A percentile compares a stretch with the other conserved stretches of the same genome.
Evolutionary conservation across 1,140 invertebrate species (phyloP).

Genomic region (Campoletis sonorensis): DNA sequence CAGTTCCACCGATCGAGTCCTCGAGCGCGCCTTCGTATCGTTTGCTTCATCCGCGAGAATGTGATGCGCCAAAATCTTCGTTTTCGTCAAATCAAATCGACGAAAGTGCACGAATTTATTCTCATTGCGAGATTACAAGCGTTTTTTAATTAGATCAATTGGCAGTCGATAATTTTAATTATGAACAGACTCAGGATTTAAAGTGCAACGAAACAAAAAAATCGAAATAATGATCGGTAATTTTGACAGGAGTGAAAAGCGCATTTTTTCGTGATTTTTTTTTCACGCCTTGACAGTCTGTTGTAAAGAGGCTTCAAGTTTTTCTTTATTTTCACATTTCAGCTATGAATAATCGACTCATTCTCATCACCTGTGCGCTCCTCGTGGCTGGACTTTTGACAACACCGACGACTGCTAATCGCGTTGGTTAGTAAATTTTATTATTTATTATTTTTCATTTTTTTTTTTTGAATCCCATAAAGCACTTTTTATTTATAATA

Average conservation of each 20-base stretch:
- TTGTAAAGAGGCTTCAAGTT: too few species aligned
- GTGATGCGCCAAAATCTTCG: slow-evolving; percentile 9
- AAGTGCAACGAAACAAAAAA: too few species aligned
- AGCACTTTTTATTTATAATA: too few species aligned
- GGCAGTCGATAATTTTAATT: too few species aligned
- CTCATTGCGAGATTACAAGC: too few species aligned
- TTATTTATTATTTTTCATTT: neutral
- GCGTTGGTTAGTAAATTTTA: slow-evolving; percentile 50
- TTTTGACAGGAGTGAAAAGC: too few species aligned
- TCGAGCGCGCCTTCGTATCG: slow-evolving; percentile 45
- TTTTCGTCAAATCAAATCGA: too few species aligned
- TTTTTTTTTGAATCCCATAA: slow-evolving; percentile 8
- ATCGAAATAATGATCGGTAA: too few species aligned
- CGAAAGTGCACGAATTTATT: too few species aligned
- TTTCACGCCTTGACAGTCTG: too few species aligned
- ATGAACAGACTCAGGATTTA: too few species aligned
- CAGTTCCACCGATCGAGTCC: slow-evolving; percentile 36
- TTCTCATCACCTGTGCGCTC: slow-evolving; percentile 49
- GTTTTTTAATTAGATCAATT: neutral
- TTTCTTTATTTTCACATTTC: neutral
- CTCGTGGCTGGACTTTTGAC: slow-evolving; percentile 40
- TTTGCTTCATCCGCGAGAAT: slow-evolving; percentile 29
- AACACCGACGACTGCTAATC: slow-evolving; percentile 44
- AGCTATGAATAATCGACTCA: slow-evolving; percentile 40
- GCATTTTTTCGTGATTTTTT: too few species aligned